Evolutionary conservation across 1,140 invertebrate species (phyloP).

Genomic region (Drosophila micromelanica): DNA sequence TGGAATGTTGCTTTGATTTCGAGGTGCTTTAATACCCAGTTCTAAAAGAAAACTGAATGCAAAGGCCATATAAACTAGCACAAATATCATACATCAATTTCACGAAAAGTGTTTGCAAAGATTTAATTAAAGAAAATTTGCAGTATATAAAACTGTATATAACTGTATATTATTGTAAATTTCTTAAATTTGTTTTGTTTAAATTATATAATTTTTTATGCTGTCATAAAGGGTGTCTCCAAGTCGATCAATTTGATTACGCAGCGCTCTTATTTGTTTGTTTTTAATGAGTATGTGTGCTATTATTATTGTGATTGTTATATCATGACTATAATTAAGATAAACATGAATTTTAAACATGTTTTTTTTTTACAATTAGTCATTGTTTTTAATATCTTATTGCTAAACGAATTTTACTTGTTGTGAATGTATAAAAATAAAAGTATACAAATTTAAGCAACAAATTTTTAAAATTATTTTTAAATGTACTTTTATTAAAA

Average conservation of each 20-base stretch:
- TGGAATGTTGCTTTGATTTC: constrained; percentile 25
- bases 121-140: no score
- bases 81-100: no score
- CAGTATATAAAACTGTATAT: no score
- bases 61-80: no score
- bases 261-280: neutral
- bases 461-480: no score
- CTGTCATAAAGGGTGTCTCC: neutral
- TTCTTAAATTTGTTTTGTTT: no score
- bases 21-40: neutral
- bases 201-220: no score
- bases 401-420: neutral
- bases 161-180: no score
- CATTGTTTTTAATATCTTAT: neutral
- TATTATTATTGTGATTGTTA: constrained; percentile 13
- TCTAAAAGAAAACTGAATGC: neutral
- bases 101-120: no score
- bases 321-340: constrained; percentile 10
- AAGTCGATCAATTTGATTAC: neutral
- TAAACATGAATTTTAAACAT: constrained; percentile 15
- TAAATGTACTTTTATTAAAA: no score
- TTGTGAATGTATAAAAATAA: no score
- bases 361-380: neutral
- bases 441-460: no score
- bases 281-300: constrained; percentile 6